Conservation (phyloP, 2,797 vertebrate species). For the Trachurus trachurus region DNA sequence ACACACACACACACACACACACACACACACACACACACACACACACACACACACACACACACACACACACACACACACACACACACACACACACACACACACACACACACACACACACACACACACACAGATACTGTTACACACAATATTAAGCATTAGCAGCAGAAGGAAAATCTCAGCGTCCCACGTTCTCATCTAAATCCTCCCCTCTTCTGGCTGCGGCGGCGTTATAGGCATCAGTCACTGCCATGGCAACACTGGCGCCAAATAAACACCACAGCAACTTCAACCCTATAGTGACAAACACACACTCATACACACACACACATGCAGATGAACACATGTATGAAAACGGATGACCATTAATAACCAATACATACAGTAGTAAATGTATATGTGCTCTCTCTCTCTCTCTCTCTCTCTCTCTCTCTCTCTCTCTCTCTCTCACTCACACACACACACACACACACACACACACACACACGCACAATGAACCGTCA, state of each 20-base stretch:
- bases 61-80: background rate
- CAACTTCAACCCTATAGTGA: constrained; percentile 52
- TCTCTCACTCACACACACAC: too few species aligned
- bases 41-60: background rate
- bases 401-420: background rate
- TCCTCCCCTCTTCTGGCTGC: constrained; percentile 57
- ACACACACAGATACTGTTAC: constrained; percentile 2
- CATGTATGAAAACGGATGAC: background rate
- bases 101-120: background rate
- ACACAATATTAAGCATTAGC: constrained; percentile 13
- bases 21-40: constrained; percentile 18
- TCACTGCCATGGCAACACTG: constrained; percentile 68
- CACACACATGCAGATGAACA: background rate
- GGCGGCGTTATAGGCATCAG: constrained; percentile 56
- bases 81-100: background rate
- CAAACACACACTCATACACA: constrained; percentile 6
- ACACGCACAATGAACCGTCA: constrained; percentile 59
- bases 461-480: constrained; percentile 17
- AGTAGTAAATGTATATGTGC: background rate
- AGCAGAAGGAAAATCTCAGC: constrained; percentile 59
- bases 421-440: too few species aligned
- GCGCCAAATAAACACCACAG: constrained; percentile 51
- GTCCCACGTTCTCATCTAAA: constrained; percentile 61
- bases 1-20: constrained; percentile 10
- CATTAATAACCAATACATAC: background rate